Conservation (phyloP, 2,797 vertebrate genomes). For the Pipistrellus pipistrellus region DNA sequence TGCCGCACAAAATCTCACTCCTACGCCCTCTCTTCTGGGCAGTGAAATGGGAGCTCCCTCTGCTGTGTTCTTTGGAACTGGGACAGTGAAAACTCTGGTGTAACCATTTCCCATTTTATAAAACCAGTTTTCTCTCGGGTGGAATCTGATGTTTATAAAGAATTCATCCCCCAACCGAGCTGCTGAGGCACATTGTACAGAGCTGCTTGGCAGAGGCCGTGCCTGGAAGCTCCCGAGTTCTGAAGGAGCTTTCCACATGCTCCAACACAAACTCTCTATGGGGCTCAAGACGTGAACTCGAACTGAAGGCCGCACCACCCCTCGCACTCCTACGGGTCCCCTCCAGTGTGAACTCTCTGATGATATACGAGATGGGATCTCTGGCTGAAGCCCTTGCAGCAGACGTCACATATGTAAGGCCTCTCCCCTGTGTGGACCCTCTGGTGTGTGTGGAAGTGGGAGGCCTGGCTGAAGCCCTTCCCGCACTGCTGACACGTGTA, state of each 20-base stretch:
- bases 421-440: slow-evolving; percentile 82
- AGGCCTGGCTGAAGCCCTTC: slow-evolving; percentile 84
- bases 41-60: neutral
- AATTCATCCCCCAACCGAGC: neutral
- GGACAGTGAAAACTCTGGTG: neutral
- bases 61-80: neutral
- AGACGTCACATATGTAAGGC: slow-evolving; percentile 74
- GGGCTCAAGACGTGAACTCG: neutral
- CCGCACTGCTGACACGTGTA: slow-evolving; percentile 80
- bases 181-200: neutral
- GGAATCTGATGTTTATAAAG: neutral
- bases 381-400: slow-evolving; percentile 81
- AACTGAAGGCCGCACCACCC: neutral
- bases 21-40: neutral
- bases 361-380: slow-evolving; percentile 79
- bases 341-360: slow-evolving; percentile 73
- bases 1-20: neutral
- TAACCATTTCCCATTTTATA: neutral
- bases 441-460: slow-evolving; percentile 82
- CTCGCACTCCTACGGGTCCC: neutral
- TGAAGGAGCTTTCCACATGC: neutral
- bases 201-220: neutral
- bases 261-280: neutral
- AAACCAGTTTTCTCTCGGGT: neutral
- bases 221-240: neutral